phyloP scores from a whole-genome alignment of 2,113 vertebrate species.

The Paracanthobrama guichenoti region DNA sequence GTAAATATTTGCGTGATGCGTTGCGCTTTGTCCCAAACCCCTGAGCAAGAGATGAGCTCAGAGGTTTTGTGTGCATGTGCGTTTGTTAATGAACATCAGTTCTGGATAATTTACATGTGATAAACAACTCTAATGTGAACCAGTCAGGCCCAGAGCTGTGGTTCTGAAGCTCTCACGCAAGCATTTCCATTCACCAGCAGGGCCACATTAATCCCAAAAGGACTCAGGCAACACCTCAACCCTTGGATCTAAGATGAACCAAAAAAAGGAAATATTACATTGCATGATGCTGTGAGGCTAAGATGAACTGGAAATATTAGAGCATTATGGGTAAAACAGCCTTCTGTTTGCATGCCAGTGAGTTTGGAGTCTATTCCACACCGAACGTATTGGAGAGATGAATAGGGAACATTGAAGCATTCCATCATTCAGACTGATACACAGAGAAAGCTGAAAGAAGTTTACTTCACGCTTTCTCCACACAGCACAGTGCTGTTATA shows the following conservation, averaged over 20 bases:
- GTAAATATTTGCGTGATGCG: slow-evolving; percentile 15
- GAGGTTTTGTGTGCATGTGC: slow-evolving; percentile 13
- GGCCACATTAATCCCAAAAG: slow-evolving; percentile 3
- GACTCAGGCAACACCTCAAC: not conserved
- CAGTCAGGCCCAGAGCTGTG: not conserved
- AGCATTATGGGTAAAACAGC: not conserved
- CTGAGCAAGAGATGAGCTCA: slow-evolving; percentile 11
- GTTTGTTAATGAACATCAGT: slow-evolving; percentile 15
- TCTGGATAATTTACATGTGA: slow-evolving; percentile 41
- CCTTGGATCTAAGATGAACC: slow-evolving; percentile 5
- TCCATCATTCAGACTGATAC: not conserved
- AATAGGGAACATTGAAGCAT: not conserved
- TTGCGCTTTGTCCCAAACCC: not conserved
- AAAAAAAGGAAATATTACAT: not conserved
- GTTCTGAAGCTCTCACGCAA: slow-evolving; percentile 19
- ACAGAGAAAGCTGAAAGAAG: slow-evolving; percentile 1
- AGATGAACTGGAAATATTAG: not conserved
- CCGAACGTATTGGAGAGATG: not conserved
- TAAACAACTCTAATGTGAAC: slow-evolving; percentile 39
- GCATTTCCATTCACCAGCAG: not conserved
- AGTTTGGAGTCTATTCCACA: not conserved
- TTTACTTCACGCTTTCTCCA: slow-evolving; percentile 29
- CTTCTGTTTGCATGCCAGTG: not conserved
- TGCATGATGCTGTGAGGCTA: not conserved
- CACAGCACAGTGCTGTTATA: not conserved